Percentiles rank a stretch among this genome's conserved stretches.
These are phyloP conservation scores for Stenurella melanura DNA, from an alignment of 2,888 invertebrate genomes.

Conservation along the genomic window DNA sequence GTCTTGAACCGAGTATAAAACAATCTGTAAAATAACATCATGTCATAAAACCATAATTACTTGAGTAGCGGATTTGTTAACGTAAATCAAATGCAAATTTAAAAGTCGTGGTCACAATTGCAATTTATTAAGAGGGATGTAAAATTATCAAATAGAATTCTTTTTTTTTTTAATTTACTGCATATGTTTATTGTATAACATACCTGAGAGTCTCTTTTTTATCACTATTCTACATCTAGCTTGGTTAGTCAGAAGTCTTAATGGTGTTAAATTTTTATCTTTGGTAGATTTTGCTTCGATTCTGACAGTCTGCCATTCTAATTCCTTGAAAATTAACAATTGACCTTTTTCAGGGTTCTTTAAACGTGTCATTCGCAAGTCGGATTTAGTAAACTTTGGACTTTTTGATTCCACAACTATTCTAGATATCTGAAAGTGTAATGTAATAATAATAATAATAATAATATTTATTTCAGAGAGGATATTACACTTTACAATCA, in stretches of 20 bases:
- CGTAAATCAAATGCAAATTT: too few relatives aligned
- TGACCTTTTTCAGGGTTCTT: constrained; percentile 93
- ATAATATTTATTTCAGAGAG: too few relatives aligned
- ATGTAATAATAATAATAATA: too few relatives aligned
- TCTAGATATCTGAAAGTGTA: constrained; percentile 84
- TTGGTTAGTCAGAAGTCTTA: constrained; percentile 94
- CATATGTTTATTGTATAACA: background rate
- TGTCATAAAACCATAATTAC: background rate
- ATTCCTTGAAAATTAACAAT: constrained; percentile 95
- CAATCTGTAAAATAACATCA: constrained; percentile 82
- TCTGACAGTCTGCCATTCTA: constrained; percentile 97
- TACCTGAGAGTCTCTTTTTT: constrained; percentile 93
- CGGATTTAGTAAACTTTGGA: constrained; percentile 90
- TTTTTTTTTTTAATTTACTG: too few relatives aligned
- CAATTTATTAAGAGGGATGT: too few relatives aligned
- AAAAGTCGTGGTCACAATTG: too few relatives aligned
- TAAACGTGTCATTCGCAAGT: constrained; percentile 92
- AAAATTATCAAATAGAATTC: too few relatives aligned
- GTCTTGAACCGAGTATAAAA: constrained; percentile 91
- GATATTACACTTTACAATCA: too few relatives aligned
- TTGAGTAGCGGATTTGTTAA: background rate
- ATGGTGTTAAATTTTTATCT: constrained; percentile 87
- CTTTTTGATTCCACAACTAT: constrained; percentile 95
- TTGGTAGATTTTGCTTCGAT: constrained; percentile 93
- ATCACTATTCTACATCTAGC: constrained; percentile 96